Evolutionary conservation across 2,113 vertebrate genomes (phyloP), one percentile per base, ranked within the genome.

Genomic region (Coturnix japonica): DNA sequence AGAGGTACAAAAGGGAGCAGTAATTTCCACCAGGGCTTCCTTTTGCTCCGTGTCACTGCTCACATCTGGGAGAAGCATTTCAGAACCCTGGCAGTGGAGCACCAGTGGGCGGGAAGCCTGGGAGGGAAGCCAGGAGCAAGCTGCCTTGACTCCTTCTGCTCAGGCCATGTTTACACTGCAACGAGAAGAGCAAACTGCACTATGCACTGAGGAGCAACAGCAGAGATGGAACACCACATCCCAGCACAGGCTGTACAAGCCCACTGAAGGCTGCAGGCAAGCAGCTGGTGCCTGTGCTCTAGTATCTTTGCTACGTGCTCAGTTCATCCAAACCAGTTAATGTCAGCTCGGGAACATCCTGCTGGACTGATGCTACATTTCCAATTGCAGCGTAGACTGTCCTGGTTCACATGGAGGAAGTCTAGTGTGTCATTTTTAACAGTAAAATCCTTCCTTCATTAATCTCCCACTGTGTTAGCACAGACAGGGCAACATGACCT

Each of bases 371-470:
- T 81, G 47, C 59, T 89, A 33, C 63, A 28, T 43, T 76, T 66
- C 71, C 67, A 85, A 10, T 18, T 51, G 86, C 59, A 69, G 13
- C 2, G 11, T 0, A 46, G 25, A 23, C 31, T 8, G 30, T 1
- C 35, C 53, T 77, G 22, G 44, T 63, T 90, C 90, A 76, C 63
- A 67, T 11, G 63, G 89, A 89, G 61, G 67, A 82, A 87, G 59
- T 33, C 31, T 17, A 91, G 71, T 14, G 51, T 43, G 75, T 94
- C 28, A 87, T 87, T 94, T 94, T 95, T 90, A 96, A 94, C 89
- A 91, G 84, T 86, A 89, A 93, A 95, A 96, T 96, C 92, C 94
- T 90, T 90, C 67, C 90, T 92, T 87, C 75, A 41, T 93, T 95
- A 96, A 96, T 94, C 95, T 93, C 94, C 67, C 81, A 63, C 71